Evolutionary conservation across 2,113 vertebrate genomes (phyloP), one percentile per base, ranked within the genome.

Genomic region (Macrotis lagotis): DNA sequence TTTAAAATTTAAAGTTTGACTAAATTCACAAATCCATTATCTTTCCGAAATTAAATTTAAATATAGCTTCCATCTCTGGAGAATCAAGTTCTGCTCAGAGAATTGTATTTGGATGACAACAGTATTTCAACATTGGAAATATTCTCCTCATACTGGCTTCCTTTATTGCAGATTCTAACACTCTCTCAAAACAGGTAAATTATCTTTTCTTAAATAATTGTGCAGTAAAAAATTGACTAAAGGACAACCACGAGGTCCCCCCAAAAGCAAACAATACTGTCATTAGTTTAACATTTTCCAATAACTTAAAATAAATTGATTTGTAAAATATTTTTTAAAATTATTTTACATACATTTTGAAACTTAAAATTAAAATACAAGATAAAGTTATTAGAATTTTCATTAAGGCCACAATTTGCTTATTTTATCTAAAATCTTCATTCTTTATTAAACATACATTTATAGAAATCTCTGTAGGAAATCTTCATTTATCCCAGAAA

Each of bases 61-160:
- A 53, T 97, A 96, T 97, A 99, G 99, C 95, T 98, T 97, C 99
- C 99, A 88, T 93, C 95, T 50, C 97, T 99, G 96, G 97, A 98
- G 95, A 99, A 99, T 98, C 99, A 99, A 48, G 99, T 99, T 96
- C 98, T 99, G 24, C 98, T 99, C 98, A 98, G 98, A 98, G 99
- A 99, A 95, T 97, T 99, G 2, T 97, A 97, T 95, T 98, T 99
- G 95, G 99, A 99, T 93, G 99, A 99, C 98, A 99, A 99, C 98
- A 99, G 97, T 96, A 98, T 99, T 98, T 99, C 98, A 91, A 93
- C 98, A 92, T 0, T 99, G 95, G 97, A 97, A 93, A 97, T 55
- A 48, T 96, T 99, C 97, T 94, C 98, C 89, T 98, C 92, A 0
- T 99, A 98, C 98, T 99, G 99, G 99, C 98, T 99, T 48, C 99